Evolutionary conservation across 1,140 invertebrate genomes (phyloP).

Genomic region (Parapsyche elsis): DNA sequence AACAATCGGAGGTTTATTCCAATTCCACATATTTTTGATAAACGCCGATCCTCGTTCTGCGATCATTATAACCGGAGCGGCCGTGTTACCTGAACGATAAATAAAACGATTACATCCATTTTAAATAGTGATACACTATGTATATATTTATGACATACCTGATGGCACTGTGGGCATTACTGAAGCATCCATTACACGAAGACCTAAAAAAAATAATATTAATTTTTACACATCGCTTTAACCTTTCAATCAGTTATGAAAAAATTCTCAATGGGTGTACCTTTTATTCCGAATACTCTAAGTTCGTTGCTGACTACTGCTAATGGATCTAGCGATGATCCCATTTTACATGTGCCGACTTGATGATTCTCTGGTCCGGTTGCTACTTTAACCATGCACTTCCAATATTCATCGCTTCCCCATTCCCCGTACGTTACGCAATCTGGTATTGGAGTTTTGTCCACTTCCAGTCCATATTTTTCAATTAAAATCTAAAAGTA

Average conservation of each 20-base stretch:
- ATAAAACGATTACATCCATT: not conserved
- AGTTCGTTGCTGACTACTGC: constrained; percentile 70
- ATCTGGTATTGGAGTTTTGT: constrained; percentile 73
- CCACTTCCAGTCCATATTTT: constrained; percentile 77
- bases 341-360: constrained; percentile 78
- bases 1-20: constrained; percentile 37
- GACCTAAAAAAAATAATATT: no score
- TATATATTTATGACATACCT: constrained; percentile 55
- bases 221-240: constrained; percentile 33
- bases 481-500: constrained; percentile 68
- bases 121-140: not conserved
- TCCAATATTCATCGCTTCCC: constrained; percentile 70
- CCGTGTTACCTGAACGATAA: constrained; percentile 75
- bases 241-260: not conserved
- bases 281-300: constrained; percentile 68
- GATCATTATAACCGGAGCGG: constrained; percentile 86
- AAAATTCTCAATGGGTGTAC: constrained; percentile 53
- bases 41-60: constrained; percentile 83
- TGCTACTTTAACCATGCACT: constrained; percentile 66
- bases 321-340: constrained; percentile 65
- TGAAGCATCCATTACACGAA: constrained; percentile 79
- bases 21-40: constrained; percentile 72
- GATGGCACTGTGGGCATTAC: constrained; percentile 66
- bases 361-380: constrained; percentile 72
- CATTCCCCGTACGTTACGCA: constrained; percentile 74